Percentiles rank a stretch among this genome's conserved stretches.
These are phyloP conservation scores for Allophyes oxyacanthae DNA, from an alignment of 2,888 invertebrate species.

Conservation along the genomic window DNA sequence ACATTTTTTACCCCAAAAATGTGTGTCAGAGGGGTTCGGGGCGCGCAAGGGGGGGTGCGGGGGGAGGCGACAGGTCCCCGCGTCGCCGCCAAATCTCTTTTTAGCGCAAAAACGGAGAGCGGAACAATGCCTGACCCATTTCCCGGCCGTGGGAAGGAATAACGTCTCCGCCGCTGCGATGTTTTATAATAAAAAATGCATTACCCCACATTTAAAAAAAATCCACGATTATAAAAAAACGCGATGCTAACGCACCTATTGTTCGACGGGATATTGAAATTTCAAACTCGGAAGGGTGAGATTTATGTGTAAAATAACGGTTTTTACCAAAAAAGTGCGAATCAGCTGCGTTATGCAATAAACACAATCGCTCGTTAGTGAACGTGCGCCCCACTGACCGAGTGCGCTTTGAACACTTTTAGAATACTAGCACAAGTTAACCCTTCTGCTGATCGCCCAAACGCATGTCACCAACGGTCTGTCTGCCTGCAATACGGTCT, in stretches of 20 bases:
- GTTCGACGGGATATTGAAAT: constrained; percentile 83
- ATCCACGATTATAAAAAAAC: constrained; percentile 75
- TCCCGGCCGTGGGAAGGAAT: constrained; percentile 89
- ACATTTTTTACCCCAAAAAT: constrained; percentile 86
- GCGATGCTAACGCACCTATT: constrained; percentile 76
- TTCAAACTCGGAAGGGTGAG: constrained; percentile 86
- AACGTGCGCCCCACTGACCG: constrained; percentile 32
- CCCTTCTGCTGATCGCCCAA: background rate
- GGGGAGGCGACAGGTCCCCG: constrained; percentile 78
- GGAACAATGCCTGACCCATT: constrained; percentile 88
- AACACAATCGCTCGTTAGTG: constrained; percentile 63
- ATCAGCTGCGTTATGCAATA: constrained; percentile 75
- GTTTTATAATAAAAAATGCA: constrained; percentile 86
- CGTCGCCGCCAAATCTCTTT: constrained; percentile 81
- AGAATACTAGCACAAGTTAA: background rate
- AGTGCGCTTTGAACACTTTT: constrained; percentile 1
- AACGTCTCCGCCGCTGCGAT: constrained; percentile 79
- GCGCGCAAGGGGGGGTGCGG: constrained; percentile 63
- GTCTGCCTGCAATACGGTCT: too few relatives aligned
- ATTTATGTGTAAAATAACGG: constrained; percentile 88
- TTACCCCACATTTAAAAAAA: constrained; percentile 88
- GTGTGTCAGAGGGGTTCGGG: constrained; percentile 81
- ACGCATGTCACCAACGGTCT: too few relatives aligned
- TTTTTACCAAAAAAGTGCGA: constrained; percentile 79
- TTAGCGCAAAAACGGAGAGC: constrained; percentile 84